phyloP scores from a whole-genome alignment of 2,888 invertebrate genomes.

The Buathra laborator region DNA sequence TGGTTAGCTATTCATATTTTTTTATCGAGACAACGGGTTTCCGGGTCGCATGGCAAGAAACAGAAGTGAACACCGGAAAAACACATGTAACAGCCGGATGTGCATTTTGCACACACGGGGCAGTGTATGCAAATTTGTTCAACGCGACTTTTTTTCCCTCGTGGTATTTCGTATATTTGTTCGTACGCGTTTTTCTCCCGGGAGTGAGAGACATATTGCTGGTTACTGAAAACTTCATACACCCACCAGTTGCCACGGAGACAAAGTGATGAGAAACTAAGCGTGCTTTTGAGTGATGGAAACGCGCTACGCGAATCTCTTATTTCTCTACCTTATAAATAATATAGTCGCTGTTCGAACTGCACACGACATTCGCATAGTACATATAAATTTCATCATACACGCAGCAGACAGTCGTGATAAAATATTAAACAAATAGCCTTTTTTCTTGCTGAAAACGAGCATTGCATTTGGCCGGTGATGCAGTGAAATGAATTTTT shows the following conservation, averaged over 20 bases:
- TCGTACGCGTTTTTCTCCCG: constrained; percentile 2
- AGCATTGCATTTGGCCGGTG: neutral
- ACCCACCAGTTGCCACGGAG: constrained; percentile 18
- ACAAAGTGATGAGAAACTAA: constrained; percentile 34
- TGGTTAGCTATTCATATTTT: neutral
- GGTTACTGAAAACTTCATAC: constrained; percentile 53
- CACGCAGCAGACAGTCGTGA: no score
- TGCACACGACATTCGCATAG: neutral
- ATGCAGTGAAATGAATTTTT: constrained; percentile 6
- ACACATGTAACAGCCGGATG: constrained; percentile 18
- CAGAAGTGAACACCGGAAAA: neutral
- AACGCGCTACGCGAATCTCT: no score
- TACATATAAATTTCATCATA: no score
- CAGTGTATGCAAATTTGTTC: constrained; percentile 49
- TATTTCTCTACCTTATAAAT: neutral
- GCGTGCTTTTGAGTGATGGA: constrained; percentile 15
- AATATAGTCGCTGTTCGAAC: neutral
- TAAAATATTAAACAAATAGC: no score
- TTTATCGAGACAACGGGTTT: neutral
- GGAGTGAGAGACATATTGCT: constrained; percentile 38
- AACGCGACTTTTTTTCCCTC: constrained; percentile 18
- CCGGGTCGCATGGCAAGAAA: neutral
- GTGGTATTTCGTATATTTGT: constrained; percentile 29
- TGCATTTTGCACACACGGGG: neutral
- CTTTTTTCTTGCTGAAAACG: neutral